These are phyloP conservation scores for Helicoverpa assulta DNA, from an alignment of 2,888 invertebrate genomes.

Conservation along the genomic window DNA sequence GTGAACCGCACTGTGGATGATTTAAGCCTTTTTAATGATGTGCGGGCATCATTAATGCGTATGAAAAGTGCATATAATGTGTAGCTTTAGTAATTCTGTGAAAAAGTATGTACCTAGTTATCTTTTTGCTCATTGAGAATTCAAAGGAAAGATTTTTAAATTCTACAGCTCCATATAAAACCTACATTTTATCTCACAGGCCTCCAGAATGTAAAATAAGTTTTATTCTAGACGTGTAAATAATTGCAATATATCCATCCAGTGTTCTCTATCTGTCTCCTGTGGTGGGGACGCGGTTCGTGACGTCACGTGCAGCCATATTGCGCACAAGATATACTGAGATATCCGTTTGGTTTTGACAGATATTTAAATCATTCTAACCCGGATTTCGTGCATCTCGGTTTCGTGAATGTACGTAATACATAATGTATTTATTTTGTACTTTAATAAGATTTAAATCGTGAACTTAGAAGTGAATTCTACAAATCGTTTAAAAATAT, in stretches of 20 bases:
- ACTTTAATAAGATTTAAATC: too few relatives aligned
- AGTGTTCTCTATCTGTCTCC: constrained; percentile 13
- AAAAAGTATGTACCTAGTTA: neutral
- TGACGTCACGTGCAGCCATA: constrained; percentile 35
- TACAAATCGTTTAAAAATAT: too few relatives aligned
- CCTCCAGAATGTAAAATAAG: neutral
- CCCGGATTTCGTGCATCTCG: neutral
- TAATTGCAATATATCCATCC: constrained; percentile 31
- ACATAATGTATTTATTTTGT: constrained; percentile 1
- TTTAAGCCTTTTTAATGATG: constrained; percentile 51
- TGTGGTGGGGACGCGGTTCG: constrained; percentile 19
- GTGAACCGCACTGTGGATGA: constrained; percentile 28
- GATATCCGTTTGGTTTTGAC: constrained; percentile 27
- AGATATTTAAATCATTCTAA: constrained; percentile 34
- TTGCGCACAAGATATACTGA: constrained; percentile 15
- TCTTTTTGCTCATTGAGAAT: neutral
- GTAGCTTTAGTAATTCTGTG: constrained; percentile 1
- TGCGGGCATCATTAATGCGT: constrained; percentile 15
- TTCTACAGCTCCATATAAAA: neutral
- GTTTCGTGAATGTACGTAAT: neutral
- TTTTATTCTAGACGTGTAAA: constrained; percentile 22
- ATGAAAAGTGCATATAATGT: constrained; percentile 37
- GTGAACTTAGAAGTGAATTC: too few relatives aligned
- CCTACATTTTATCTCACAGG: neutral
- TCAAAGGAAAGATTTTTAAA: neutral